A percentile compares a stretch with the other conserved stretches of the same genome.
Evolutionary conservation across 2,888 invertebrate species (phyloP).

Genomic region (Coronaproctus castanopsis): DNA sequence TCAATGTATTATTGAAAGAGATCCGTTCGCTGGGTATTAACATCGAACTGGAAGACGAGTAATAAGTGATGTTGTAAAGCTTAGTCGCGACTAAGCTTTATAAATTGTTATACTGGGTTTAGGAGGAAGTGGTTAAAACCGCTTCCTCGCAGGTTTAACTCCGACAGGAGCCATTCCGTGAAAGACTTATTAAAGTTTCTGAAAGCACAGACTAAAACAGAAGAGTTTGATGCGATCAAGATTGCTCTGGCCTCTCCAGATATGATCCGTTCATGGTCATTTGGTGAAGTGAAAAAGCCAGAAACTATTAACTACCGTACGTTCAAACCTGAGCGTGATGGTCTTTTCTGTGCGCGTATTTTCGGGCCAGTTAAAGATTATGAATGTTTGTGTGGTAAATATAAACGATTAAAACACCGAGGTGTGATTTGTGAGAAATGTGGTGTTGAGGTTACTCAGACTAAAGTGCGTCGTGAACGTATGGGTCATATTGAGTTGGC

Average conservation of each 20-base stretch:
- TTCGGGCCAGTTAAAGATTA: slow-evolving; percentile 12
- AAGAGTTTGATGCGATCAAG: neutral
- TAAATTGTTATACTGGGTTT: too few species aligned
- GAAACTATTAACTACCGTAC: slow-evolving; percentile 14
- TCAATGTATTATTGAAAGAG: slow-evolving; percentile 15
- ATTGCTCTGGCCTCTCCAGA: slow-evolving; percentile 8
- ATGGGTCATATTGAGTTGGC: slow-evolving; percentile 13
- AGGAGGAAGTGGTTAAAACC: neutral
- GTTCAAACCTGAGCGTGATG: slow-evolving; percentile 11
- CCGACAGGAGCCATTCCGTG: neutral
- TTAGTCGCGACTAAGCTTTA: too few species aligned
- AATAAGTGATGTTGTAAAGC: neutral
- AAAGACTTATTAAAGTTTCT: neutral
- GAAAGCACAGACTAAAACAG: neutral
- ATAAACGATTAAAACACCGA: slow-evolving; percentile 5
- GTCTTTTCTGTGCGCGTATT: slow-evolving; percentile 12
- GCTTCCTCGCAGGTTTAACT: neutral
- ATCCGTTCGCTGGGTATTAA: slow-evolving; percentile 6
- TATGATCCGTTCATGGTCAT: slow-evolving; percentile 3
- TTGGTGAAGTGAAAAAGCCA: slow-evolving; percentile 11
- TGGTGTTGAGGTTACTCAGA: slow-evolving; percentile 11
- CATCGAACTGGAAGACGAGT: slow-evolving; percentile 1
- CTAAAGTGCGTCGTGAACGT: slow-evolving; percentile 9
- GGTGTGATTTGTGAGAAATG: slow-evolving; percentile 12
- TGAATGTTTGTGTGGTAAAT: slow-evolving; percentile 15